phyloP scores from a whole-genome alignment of 2,113 vertebrate species.

The Albula goreensis region DNA sequence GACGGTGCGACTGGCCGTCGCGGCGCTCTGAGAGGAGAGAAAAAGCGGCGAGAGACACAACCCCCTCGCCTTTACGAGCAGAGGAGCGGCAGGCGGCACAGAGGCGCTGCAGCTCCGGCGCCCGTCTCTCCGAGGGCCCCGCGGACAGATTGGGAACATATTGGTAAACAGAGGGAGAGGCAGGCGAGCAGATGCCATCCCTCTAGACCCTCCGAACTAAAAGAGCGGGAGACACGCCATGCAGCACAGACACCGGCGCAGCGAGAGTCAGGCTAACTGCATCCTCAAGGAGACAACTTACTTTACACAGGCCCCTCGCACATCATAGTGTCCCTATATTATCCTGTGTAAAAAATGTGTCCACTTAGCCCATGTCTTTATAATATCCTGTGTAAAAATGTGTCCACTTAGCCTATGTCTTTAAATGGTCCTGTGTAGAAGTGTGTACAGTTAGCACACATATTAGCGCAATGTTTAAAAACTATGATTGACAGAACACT shows the following conservation, averaged over 20 bases:
- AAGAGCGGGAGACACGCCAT: slow-evolving; percentile 31
- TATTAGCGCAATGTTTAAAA: not conserved
- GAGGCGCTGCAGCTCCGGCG: not conserved
- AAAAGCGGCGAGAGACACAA: not conserved
- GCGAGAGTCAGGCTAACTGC: slow-evolving; percentile 6
- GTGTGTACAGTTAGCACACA: no score
- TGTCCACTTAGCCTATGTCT: not conserved
- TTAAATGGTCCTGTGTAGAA: not conserved
- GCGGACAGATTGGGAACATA: slow-evolving; percentile 57
- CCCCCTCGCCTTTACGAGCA: not conserved
- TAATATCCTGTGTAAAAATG: not conserved
- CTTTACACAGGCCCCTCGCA: slow-evolving; percentile 3
- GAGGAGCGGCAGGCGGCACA: not conserved
- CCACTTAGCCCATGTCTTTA: not conserved
- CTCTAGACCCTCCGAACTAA: slow-evolving; percentile 46
- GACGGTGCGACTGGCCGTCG: not conserved
- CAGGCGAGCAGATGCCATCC: slow-evolving; percentile 55
- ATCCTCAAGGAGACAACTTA: slow-evolving; percentile 31
- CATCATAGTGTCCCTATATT: not conserved
- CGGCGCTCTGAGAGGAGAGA: not conserved
- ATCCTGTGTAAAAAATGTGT: not conserved
- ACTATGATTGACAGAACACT: not conserved
- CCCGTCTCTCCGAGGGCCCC: not conserved
- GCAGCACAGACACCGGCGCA: slow-evolving; percentile 13
- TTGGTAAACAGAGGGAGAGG: slow-evolving; percentile 57